A percentile compares a stretch with the other conserved stretches of the same genome.
These are phyloP conservation scores for Leuciscus idus DNA, from an alignment of 2,113 vertebrate genomes.

Conservation along the genomic window DNA sequence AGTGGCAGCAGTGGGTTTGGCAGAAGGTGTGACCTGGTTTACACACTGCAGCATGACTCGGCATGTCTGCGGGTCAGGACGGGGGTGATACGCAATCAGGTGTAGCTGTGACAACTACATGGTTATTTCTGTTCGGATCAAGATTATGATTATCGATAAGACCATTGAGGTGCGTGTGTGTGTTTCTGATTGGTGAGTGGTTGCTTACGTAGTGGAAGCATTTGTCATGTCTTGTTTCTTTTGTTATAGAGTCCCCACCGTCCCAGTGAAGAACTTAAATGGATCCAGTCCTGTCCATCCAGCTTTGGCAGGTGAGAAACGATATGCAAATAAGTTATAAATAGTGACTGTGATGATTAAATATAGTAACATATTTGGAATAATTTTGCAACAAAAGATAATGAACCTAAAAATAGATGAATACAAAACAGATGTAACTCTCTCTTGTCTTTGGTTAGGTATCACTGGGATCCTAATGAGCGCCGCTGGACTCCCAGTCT, in stretches of 20 bases:
- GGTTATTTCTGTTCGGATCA: constrained; percentile 6
- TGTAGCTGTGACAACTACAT: background rate
- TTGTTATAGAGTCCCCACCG: constrained; percentile 83
- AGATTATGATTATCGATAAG: constrained; percentile 23
- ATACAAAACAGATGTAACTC: background rate
- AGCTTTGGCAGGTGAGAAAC: constrained; percentile 84
- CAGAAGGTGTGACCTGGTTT: constrained; percentile 48
- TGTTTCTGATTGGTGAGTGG: background rate
- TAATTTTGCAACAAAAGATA: background rate
- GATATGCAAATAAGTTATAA: background rate
- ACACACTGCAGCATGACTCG: constrained; percentile 21
- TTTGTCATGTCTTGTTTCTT: background rate
- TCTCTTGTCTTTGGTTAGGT: constrained; percentile 68
- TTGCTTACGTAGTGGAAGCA: background rate
- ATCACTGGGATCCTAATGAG: constrained; percentile 98
- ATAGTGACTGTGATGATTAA: background rate
- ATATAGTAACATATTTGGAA: background rate
- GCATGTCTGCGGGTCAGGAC: constrained; percentile 21
- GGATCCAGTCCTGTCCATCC: constrained; percentile 92
- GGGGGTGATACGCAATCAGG: background rate
- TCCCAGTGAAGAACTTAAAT: constrained; percentile 94
- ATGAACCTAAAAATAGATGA: background rate
- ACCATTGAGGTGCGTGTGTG: background rate
- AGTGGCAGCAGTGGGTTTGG: background rate
- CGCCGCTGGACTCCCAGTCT: constrained; percentile 89